Base-by-base conservation (phyloP, 2,797 vertebrate species). In the Gymnopithys bicolor region DNA sequence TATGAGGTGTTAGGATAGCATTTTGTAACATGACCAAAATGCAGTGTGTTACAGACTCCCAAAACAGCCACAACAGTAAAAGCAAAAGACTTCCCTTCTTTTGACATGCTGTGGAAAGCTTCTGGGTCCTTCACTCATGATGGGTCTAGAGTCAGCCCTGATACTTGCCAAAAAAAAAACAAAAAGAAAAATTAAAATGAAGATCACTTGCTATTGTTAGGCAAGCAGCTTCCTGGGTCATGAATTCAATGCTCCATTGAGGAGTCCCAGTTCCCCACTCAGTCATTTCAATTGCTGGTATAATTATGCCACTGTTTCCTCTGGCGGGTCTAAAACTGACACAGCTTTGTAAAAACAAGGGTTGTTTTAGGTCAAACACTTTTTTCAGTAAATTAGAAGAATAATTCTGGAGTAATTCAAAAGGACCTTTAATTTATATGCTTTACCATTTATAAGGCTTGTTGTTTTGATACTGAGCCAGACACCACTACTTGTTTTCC, bases 271-370 rank as follows among this genome's bases (percentile, higher is more conserved):
- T 86, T 86, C 69, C 64, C 80, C 69, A 49, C 30, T 75, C 80
- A 60, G 43, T 90, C 70, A 67, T 89, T 86, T 62, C 48, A 89
- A 32, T 82, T 91, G 35, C 10, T 52, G 66, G 75, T 93, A 73
- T 80, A 93, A 76, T 93, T 87, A 89, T 37, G 33, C 70, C 55
- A 59, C 55, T 81, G 75, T 93, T 91, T 84, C 49, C 87, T 79
- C 52, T 49, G n/a, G 56, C 0, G 3, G 25, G 33, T 83, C 63
- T 92, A 67, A 84, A 94, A 85, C 70, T 91, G 81, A 80, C 76
- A 93, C 13, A 78, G 75, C 55, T 58, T 86, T 41, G 19, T 84
- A 23, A 87, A 94, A 94, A 79, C 37, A 11, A 35, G 39, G 46
- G 51, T 86, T 89, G 43, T 79, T 90, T 92, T 73, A 80, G 89